A percentile compares a stretch with the other conserved stretches of the same genome.
These are phyloP conservation scores for Buphagus erythrorhynchus DNA, from an alignment of 2,797 vertebrate genomes.

Conservation along the genomic window DNA sequence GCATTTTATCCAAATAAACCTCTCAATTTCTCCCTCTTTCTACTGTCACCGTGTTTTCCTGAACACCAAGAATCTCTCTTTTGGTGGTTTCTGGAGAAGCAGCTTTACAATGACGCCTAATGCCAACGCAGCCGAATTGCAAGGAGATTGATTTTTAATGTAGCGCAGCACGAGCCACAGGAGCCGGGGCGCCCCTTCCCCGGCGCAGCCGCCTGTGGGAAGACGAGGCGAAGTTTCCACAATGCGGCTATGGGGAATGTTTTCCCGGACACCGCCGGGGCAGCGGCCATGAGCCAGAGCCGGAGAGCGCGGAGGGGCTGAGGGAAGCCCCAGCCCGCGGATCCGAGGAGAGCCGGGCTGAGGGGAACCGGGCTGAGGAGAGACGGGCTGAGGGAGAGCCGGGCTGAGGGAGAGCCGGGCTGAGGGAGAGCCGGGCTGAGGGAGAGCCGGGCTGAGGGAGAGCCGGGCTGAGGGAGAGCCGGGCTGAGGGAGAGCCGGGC, in stretches of 20 bases:
- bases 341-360: background rate
- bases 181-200: slow-evolving; percentile 17
- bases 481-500: background rate
- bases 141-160: slow-evolving; percentile 56
- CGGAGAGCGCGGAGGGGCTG: background rate
- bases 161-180: slow-evolving; percentile 26
- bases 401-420: background rate
- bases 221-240: slow-evolving; percentile 50
- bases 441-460: background rate
- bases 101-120: slow-evolving; percentile 83
- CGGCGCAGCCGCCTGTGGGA: background rate
- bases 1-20: slow-evolving; percentile 44
- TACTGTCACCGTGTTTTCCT: background rate
- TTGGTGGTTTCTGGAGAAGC: slow-evolving; percentile 46
- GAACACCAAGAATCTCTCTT: background rate
- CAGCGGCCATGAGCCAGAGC: background rate
- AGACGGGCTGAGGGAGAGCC: background rate
- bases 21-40: background rate
- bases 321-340: background rate
- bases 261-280: background rate
- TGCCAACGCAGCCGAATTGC: slow-evolving; percentile 78
- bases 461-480: background rate
- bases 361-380: background rate
- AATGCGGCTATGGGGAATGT: background rate
- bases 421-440: background rate